These are phyloP conservation scores for Sebastes iracundus DNA, from an alignment of 2,797 vertebrate species.

Conservation along the genomic window DNA sequence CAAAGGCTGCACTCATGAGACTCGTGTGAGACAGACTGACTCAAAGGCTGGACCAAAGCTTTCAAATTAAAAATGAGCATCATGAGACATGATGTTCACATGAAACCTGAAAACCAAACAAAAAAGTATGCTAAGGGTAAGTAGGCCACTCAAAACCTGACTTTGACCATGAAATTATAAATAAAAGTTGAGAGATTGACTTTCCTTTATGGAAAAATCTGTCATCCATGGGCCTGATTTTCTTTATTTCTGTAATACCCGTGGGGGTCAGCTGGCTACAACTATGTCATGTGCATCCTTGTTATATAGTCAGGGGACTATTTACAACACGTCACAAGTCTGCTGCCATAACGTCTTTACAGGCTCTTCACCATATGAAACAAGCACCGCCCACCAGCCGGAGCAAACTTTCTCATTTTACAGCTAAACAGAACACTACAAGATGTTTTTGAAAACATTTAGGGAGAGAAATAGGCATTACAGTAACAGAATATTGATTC, in stretches of 20 bases:
- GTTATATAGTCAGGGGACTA: slow-evolving; percentile 14
- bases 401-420: too few species aligned
- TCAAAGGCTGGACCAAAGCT: neutral
- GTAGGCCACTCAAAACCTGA: neutral
- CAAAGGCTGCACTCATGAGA: neutral
- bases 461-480: too few species aligned
- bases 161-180: neutral
- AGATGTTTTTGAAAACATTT: too few species aligned
- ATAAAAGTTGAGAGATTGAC: neutral
- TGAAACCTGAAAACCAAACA: neutral
- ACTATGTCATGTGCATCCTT: slow-evolving; percentile 15
- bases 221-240: neutral
- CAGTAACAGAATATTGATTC: too few species aligned
- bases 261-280: neutral
- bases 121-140: neutral
- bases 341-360: neutral
- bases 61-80: neutral
- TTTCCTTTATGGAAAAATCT: neutral
- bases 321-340: neutral
- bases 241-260: neutral
- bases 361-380: neutral
- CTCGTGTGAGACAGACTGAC: neutral
- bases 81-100: neutral
- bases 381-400: neutral
- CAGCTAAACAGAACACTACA: too few species aligned